Conservation (phyloP, 2,113 vertebrate species). For the Elephas maximus region DNA sequence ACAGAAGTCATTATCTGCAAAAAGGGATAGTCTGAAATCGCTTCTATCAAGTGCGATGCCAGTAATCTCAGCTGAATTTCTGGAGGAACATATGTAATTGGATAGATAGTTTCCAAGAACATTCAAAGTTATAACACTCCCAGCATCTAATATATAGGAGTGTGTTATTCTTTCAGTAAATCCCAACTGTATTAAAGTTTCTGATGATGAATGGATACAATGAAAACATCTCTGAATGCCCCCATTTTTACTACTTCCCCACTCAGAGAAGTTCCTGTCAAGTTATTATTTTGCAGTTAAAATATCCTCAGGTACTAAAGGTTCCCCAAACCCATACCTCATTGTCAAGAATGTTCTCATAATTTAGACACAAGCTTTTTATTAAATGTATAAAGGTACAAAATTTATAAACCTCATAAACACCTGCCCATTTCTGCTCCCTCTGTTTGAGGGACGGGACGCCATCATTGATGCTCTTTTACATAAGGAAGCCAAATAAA, state of each 20-base stretch:
- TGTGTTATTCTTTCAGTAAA: constrained; percentile 74
- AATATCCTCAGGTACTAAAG: constrained; percentile 66
- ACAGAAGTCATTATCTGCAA: not conserved
- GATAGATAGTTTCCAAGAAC: constrained; percentile 59
- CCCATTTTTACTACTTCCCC: constrained; percentile 73
- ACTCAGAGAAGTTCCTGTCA: constrained; percentile 61
- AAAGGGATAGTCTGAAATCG: constrained; percentile 23
- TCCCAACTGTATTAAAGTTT: constrained; percentile 58
- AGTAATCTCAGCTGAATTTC: constrained; percentile 61
- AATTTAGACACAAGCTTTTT: constrained; percentile 75
- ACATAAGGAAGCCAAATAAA: not conserved
- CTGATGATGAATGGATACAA: constrained; percentile 53
- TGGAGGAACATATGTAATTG: constrained; percentile 53
- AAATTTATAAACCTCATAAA: constrained; percentile 76
- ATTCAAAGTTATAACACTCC: constrained; percentile 57
- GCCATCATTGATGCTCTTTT: not conserved
- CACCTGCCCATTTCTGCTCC: not conserved
- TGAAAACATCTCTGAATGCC: constrained; percentile 68
- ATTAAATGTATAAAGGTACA: constrained; percentile 70
- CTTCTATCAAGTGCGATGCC: not conserved
- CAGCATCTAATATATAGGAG: constrained; percentile 49
- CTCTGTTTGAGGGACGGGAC: not conserved
- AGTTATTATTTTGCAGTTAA: constrained; percentile 76
- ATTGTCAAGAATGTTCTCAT: constrained; percentile 66
- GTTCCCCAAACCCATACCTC: constrained; percentile 58